These are phyloP conservation scores for Phylloscopus collybita DNA, from an alignment of 2,797 vertebrate species.

Conservation along the genomic window DNA sequence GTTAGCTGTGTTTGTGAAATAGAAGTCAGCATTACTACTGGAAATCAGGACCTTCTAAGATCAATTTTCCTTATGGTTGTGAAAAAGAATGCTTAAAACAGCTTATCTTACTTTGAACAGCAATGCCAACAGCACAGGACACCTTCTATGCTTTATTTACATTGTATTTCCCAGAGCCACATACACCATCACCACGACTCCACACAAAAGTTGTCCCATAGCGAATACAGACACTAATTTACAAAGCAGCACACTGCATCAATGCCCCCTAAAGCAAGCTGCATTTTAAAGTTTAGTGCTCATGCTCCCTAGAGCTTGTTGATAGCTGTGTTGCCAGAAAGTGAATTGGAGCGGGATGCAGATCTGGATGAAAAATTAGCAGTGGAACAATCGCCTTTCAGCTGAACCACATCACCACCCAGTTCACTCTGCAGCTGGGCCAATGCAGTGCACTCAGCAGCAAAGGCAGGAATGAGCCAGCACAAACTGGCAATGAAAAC, in stretches of 20 bases:
- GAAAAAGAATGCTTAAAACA: not conserved
- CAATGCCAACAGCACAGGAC: not conserved
- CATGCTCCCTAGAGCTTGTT: not conserved
- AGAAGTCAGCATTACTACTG: not conserved
- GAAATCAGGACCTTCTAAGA: not conserved
- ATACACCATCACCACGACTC: not conserved
- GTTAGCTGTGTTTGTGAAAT: not conserved
- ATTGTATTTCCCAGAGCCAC: not conserved
- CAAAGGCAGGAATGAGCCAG: not conserved
- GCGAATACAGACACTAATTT: not conserved
- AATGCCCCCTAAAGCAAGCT: not conserved
- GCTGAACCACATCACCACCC: not conserved
- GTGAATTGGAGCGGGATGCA: not conserved
- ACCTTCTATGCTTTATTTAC: not conserved
- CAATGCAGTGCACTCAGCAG: not conserved
- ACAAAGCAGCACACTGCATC: not conserved
- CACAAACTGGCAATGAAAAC: not conserved
- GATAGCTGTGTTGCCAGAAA: not conserved
- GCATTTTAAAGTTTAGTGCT: not conserved
- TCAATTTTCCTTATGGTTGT: not conserved
- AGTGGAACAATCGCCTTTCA: not conserved
- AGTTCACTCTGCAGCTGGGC: not conserved
- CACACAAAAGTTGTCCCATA: accelerated
- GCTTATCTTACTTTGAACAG: not conserved
- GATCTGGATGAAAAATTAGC: not conserved